phyloP scores from a whole-genome alignment of 2,113 vertebrate species.

The Chaetops frenatus region DNA sequence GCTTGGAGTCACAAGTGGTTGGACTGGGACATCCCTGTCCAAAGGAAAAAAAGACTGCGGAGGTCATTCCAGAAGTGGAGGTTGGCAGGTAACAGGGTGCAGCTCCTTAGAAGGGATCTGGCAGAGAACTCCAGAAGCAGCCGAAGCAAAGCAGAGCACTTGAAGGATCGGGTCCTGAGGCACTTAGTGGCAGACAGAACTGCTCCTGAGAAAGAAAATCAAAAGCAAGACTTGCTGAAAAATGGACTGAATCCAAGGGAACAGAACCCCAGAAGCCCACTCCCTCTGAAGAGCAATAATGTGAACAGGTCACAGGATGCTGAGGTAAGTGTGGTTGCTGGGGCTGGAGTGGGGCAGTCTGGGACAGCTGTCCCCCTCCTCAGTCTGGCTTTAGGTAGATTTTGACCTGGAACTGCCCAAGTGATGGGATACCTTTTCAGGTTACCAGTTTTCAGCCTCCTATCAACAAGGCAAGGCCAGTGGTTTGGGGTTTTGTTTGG shows the following conservation, averaged over 20 bases:
- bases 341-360: background rate
- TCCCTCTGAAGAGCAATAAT: background rate
- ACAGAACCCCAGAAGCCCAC: background rate
- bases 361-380: background rate
- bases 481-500: background rate
- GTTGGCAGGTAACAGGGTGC: background rate
- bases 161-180: background rate
- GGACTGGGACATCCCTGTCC: slow-evolving; percentile 3
- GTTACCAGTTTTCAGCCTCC: background rate
- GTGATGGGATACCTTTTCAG: background rate
- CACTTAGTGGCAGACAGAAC: background rate
- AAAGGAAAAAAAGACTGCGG: background rate
- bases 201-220: background rate
- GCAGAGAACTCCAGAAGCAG: background rate
- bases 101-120: background rate
- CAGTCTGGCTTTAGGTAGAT: background rate
- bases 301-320: background rate
- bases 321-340: slow-evolving; percentile 52
- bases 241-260: background rate
- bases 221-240: background rate
- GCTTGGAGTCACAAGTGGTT: slow-evolving; percentile 7
- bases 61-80: background rate
- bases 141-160: background rate
- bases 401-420: background rate
- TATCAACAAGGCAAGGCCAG: background rate